These are phyloP conservation scores for Oxytorus armatus DNA, from an alignment of 2,888 invertebrate species.

Conservation along the genomic window DNA sequence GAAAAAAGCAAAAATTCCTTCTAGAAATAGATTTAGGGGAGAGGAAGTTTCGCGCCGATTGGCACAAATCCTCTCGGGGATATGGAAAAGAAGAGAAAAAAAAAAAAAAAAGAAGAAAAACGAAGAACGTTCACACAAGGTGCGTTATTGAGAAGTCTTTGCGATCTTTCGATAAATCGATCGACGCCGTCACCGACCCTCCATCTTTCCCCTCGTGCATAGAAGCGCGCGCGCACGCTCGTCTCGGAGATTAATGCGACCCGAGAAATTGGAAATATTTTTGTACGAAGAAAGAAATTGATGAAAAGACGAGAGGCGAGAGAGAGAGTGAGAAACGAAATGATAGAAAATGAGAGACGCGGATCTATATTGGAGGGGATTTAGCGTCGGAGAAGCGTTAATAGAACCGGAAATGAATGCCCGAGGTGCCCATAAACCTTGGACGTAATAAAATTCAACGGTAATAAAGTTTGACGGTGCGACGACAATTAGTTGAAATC, in stretches of 20 bases:
- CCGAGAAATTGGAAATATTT: constrained; percentile 52
- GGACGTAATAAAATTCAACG: constrained; percentile 21
- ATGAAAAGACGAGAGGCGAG: constrained; percentile 23
- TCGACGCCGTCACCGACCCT: constrained; percentile 14
- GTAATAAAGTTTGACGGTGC: constrained; percentile 13
- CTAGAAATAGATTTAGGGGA: neutral
- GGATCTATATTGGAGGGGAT: constrained; percentile 13
- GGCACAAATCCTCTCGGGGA: neutral
- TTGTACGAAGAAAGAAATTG: constrained; percentile 19
- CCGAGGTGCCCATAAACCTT: constrained; percentile 9
- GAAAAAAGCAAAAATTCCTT: neutral
- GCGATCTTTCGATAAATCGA: constrained; percentile 52
- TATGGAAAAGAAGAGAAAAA: neutral
- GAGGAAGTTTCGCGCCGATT: neutral
- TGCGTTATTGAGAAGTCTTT: constrained; percentile 22
- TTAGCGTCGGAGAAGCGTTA: constrained; percentile 14
- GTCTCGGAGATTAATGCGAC: constrained; percentile 47
- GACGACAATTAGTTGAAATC: neutral
- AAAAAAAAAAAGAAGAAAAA: neutral
- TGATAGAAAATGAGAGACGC: constrained; percentile 22
- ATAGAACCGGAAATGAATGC: constrained; percentile 27
- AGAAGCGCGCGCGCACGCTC: neutral
- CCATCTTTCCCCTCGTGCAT: too few species aligned
- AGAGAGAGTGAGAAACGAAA: neutral
- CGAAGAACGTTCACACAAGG: neutral